phyloP scores from a whole-genome alignment of 2,888 invertebrate genomes.

The Strigamia crassipes region DNA sequence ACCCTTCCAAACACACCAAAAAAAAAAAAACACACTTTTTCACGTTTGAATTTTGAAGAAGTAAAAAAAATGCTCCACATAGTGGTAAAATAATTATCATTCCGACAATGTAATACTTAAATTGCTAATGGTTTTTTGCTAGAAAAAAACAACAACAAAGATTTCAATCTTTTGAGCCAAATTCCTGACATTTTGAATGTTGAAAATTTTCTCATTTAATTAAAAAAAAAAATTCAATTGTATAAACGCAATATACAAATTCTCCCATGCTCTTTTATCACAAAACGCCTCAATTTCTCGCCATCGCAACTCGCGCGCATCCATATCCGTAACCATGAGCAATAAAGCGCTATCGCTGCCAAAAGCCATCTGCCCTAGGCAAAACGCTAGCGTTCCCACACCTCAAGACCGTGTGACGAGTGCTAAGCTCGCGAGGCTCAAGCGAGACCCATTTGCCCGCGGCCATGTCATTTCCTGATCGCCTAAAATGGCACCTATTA shows the following conservation, averaged over 20 bases:
- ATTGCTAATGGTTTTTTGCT: too few species aligned
- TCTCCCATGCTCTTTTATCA: slow-evolving; percentile 5
- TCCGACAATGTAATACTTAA: too few species aligned
- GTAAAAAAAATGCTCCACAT: too few species aligned
- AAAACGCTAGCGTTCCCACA: slow-evolving; percentile 40
- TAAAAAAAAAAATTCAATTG: background rate
- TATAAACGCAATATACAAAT: background rate
- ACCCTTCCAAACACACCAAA: too few species aligned
- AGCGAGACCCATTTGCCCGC: background rate
- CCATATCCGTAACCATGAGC: slow-evolving; percentile 20
- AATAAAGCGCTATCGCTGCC: slow-evolving; percentile 36
- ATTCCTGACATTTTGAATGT: too few species aligned
- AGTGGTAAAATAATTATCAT: too few species aligned
- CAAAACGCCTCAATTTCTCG: slow-evolving; percentile 36
- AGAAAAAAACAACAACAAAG: too few species aligned
- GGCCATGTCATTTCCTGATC: slow-evolving; percentile 32
- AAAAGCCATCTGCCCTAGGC: slow-evolving; percentile 27
- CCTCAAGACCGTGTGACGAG: slow-evolving; percentile 37
- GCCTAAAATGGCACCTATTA: slow-evolving; percentile 28
- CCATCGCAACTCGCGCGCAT: slow-evolving; percentile 32
- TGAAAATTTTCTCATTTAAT: background rate
- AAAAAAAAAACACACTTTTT: too few species aligned
- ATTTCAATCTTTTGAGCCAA: too few species aligned
- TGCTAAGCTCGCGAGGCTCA: slow-evolving; percentile 6
- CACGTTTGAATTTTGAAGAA: too few species aligned